Evolutionary conservation across 2,888 invertebrate species (phyloP), one percentile per base, ranked within the genome.

Genomic region (Drosophila austrosaltans): DNA sequence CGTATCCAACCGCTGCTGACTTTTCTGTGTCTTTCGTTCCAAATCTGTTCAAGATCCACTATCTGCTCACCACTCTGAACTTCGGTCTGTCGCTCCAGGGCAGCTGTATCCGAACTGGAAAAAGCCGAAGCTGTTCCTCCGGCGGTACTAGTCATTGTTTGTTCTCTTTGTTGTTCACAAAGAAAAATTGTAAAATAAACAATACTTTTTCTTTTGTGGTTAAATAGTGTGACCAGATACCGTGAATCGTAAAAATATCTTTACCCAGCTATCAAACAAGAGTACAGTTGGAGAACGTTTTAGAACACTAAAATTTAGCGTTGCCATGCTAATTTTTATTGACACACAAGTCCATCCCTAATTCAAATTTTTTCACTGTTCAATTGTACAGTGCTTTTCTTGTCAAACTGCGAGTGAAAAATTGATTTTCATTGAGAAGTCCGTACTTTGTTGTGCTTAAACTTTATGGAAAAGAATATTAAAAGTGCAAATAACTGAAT

Each of bases 1-100:
- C 93, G 91, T 69, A 97, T 96, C 97, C 97, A 97, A 69, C 94
- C 93, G 12, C 78, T 74, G 76, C 91, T 90, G 12, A 84, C 79
- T 79, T 88, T 87, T 30, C 82, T 77, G 72, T 92, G 91, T 2
- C 85, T 86, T 3, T 89, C 89, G 28, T 86, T 90, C 93, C 92
- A 92, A 48, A 92, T 90, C 75, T 91, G 86, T 20, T 89, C 81
- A n/a, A 88, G 76, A 10, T 76, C 73, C n/a, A 82, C 69, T 0
- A 79, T 63, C 0, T 62, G 48, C 2, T 82, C 81, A 2, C 5
- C 20, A 2, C 4, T 16, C 4, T 71, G 69, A 2, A 78, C 5
- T 53, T 92, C 91, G 0, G 88, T 68, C 63, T 88, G 70, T 1
- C 92, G 89, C 63, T 91, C 91, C 39, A 92, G 71, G 12, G 80